A percentile compares a stretch with the other conserved stretches of the same genome.
phyloP scores from a whole-genome alignment of 2,888 invertebrate genomes.

The Hypolimnas misippus region DNA sequence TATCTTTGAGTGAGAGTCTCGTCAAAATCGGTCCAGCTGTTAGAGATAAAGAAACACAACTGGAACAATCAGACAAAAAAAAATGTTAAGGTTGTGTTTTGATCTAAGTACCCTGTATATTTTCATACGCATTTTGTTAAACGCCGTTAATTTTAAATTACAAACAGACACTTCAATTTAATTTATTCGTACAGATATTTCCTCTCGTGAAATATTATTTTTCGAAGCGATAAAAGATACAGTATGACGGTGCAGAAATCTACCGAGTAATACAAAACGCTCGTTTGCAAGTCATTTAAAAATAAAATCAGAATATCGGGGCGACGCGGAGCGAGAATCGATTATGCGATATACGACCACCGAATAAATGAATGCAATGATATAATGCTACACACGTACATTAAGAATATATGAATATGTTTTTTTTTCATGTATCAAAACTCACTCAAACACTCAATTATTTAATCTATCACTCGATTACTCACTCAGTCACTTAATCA shows the following conservation, averaged over 20 bases:
- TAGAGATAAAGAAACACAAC: too few species aligned
- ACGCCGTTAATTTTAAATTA: too few species aligned
- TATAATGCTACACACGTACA: neutral
- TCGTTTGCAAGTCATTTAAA: slow-evolving; percentile 21
- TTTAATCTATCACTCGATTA: neutral
- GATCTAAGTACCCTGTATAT: too few species aligned
- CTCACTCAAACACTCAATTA: neutral
- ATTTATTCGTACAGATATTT: too few species aligned
- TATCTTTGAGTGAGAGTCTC: too few species aligned
- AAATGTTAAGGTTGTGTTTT: too few species aligned
- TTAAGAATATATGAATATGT: neutral
- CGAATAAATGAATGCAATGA: slow-evolving; percentile 6
- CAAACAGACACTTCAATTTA: too few species aligned
- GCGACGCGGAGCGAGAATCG: neutral
- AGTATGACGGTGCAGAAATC: neutral
- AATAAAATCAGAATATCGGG: slow-evolving; percentile 17
- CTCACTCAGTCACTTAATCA: too few species aligned
- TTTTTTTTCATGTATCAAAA: neutral
- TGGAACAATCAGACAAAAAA: too few species aligned
- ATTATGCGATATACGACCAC: slow-evolving; percentile 6
- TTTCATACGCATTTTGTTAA: too few species aligned
- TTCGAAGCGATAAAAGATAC: neutral
- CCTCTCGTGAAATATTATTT: neutral
- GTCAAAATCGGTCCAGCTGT: too few species aligned
- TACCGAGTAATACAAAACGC: slow-evolving; percentile 14